Conservation (phyloP, 2,797 vertebrate species). For the Odontamblyopus rebecca region DNA sequence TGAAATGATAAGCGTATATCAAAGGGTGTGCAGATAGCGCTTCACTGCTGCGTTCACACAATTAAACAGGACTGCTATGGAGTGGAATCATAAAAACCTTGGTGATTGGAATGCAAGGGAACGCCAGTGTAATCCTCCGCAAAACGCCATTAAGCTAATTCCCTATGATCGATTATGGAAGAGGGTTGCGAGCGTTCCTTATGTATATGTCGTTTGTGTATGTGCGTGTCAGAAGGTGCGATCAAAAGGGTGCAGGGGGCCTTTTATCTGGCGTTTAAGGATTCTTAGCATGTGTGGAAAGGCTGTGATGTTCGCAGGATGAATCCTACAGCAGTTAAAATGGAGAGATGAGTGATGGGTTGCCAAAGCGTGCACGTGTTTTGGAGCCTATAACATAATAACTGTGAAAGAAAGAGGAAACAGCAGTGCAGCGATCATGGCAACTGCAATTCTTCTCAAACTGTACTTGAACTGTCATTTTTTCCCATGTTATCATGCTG, state of each 20-base stretch:
- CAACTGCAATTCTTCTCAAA: too few relatives aligned
- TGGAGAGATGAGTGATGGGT: slow-evolving; percentile 33
- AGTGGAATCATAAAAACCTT: slow-evolving; percentile 65
- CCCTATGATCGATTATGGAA: slow-evolving; percentile 46
- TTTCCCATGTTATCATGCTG: too few relatives aligned
- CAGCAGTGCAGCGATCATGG: too few relatives aligned
- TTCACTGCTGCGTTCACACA: slow-evolving; percentile 53
- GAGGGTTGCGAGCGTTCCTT: slow-evolving; percentile 17
- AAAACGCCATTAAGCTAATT: slow-evolving; percentile 70
- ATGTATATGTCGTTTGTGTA: slow-evolving; percentile 27
- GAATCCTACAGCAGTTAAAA: background rate
- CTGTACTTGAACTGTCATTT: too few relatives aligned
- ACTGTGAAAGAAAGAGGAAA: too few relatives aligned
- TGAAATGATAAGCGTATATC: slow-evolving; percentile 74
- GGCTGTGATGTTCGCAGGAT: slow-evolving; percentile 7
- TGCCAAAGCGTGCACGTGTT: slow-evolving; percentile 24
- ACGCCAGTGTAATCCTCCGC: slow-evolving; percentile 53
- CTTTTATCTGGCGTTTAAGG: slow-evolving; percentile 27
- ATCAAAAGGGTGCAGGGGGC: slow-evolving; percentile 20
- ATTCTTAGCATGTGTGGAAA: slow-evolving; percentile 14
- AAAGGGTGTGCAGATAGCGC: slow-evolving; percentile 68
- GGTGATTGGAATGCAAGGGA: slow-evolving; percentile 65
- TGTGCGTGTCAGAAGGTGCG: slow-evolving; percentile 9
- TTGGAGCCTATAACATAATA: background rate
- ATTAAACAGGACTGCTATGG: slow-evolving; percentile 59